Conservation (phyloP, 2,797 vertebrate genomes). For the Chloroceryle amazona region DNA sequence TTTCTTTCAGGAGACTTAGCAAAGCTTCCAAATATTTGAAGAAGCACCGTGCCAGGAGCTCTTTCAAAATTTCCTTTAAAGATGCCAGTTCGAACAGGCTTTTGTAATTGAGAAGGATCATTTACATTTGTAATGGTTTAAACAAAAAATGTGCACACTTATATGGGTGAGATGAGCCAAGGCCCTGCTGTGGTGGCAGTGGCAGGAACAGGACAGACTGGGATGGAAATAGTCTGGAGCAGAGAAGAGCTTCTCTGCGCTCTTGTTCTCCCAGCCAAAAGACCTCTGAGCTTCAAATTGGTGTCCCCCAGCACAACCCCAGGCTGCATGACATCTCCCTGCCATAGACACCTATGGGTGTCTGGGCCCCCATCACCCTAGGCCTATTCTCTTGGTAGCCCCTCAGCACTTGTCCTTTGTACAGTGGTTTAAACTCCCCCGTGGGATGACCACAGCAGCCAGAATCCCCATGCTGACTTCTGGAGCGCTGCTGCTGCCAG, state of each 20-base stretch:
- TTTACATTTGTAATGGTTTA: constrained; percentile 58
- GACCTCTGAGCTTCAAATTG: neutral
- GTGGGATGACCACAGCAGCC: neutral
- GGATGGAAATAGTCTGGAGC: neutral
- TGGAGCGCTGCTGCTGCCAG: neutral
- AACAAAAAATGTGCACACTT: neutral
- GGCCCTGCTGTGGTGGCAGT: neutral
- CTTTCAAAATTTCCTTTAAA: constrained; percentile 59
- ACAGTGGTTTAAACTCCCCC: neutral
- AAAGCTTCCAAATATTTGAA: constrained; percentile 54
- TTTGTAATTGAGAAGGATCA: constrained; percentile 54
- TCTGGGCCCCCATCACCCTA: neutral
- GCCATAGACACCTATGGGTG: neutral
- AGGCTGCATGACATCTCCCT: neutral
- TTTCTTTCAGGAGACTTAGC: constrained; percentile 49
- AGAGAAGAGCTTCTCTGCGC: neutral
- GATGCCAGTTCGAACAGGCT: constrained; percentile 52
- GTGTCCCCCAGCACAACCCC: neutral
- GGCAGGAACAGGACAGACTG: neutral
- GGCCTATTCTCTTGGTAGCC: neutral
- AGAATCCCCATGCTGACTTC: neutral
- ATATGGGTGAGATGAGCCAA: neutral
- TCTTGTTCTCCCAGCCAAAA: neutral
- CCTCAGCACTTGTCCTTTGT: neutral
- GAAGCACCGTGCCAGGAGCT: constrained; percentile 29